These are phyloP conservation scores for Calephelis nemesis DNA, from an alignment of 1,140 invertebrate genomes.

Conservation along the genomic window DNA sequence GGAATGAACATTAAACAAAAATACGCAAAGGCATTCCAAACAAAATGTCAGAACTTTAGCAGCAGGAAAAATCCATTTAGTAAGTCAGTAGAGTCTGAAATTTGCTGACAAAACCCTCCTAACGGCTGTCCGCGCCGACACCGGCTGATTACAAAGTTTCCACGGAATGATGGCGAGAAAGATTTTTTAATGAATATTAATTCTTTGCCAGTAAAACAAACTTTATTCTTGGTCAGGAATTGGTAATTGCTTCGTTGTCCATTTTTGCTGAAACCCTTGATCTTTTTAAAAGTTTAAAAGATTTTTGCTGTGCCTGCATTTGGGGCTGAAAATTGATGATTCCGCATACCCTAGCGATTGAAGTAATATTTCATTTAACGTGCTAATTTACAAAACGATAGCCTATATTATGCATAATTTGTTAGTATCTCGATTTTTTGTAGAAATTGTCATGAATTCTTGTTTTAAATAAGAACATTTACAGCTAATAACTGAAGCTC, in stretches of 20 bases:
- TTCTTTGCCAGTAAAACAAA: conserved; percentile 72
- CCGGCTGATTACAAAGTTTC: conserved; percentile 72
- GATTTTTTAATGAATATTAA: conserved; percentile 79
- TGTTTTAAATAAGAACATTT: too few species aligned
- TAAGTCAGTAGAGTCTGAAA: conserved; percentile 56
- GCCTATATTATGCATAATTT: too few species aligned
- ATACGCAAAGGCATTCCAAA: conserved; percentile 38
- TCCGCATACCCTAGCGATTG: conserved; percentile 4
- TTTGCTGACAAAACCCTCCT: conserved; percentile 53
- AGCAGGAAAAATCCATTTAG: conserved; percentile 56
- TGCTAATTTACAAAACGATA: conserved; percentile 3
- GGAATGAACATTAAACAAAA: conserved; percentile 23
- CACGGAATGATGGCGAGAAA: conserved; percentile 67
- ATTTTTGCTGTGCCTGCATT: conserved; percentile 46
- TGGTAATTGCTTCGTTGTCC: conserved; percentile 71
- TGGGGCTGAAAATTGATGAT: conserved; percentile 19
- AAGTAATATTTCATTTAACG: conserved; percentile 6
- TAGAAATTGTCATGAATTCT: too few species aligned
- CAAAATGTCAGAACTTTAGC: conserved; percentile 50
- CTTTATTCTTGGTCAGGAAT: conserved; percentile 63
- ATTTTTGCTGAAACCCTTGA: conserved; percentile 56
- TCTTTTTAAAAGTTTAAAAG: conserved; percentile 49
- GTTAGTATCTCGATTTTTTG: too few species aligned
- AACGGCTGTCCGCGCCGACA: conserved; percentile 42
- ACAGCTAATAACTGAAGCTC: too few species aligned